phyloP scores from a whole-genome alignment of 2,113 vertebrate species.

The Nicator chloris region DNA sequence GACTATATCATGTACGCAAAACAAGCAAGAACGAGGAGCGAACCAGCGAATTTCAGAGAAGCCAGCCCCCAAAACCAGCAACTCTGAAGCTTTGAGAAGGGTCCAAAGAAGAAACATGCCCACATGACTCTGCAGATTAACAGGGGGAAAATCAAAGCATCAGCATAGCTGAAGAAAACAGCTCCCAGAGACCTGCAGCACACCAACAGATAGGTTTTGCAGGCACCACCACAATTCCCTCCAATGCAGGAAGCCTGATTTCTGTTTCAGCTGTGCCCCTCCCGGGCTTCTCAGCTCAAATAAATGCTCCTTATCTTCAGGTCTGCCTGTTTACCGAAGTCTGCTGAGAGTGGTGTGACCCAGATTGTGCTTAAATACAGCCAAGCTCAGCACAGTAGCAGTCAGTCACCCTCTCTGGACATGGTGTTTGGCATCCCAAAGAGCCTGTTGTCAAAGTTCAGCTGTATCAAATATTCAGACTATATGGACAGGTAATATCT shows the following conservation, averaged over 20 bases:
- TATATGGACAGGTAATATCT: fast-evolving
- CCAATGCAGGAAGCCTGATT: fast-evolving
- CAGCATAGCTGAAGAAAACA: not conserved
- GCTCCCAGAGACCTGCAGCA: not conserved
- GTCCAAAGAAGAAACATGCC: not conserved
- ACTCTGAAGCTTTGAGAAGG: not conserved
- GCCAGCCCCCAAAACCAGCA: not conserved
- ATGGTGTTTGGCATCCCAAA: not conserved
- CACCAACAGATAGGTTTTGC: not conserved
- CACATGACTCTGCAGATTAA: not conserved
- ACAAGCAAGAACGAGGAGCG: not conserved
- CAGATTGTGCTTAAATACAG: not conserved
- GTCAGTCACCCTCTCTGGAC: not conserved
- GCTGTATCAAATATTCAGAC: not conserved
- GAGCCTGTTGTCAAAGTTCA: not conserved
- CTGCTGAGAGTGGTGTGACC: not conserved
- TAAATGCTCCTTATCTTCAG: not conserved
- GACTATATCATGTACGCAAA: not conserved
- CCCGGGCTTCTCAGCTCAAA: not conserved
- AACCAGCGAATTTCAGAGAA: not conserved
- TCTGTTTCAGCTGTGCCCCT: not conserved
- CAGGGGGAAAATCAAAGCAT: not conserved
- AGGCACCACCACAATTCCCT: not conserved
- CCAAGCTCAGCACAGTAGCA: not conserved
- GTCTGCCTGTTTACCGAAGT: not conserved